A percentile compares a stretch with the other conserved stretches of the same genome.
These are phyloP conservation scores for Raphicerus campestris DNA, from an alignment of 2,113 vertebrate species.

Conservation along the genomic window DNA sequence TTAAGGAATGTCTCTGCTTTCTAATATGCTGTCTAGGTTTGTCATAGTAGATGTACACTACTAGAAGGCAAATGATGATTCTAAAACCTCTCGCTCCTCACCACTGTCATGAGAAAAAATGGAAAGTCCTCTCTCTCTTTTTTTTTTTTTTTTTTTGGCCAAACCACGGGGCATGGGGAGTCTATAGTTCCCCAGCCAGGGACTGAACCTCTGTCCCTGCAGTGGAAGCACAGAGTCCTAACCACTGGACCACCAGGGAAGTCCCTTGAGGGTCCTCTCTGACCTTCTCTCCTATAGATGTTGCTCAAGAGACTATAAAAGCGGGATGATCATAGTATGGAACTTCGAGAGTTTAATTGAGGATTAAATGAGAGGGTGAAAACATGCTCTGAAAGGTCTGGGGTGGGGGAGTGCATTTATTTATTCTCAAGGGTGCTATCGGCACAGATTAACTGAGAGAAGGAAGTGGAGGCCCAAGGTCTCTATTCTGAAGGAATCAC, in stretches of 20 bases:
- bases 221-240: not conserved
- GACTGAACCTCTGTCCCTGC: not conserved
- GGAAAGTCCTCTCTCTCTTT: not conserved
- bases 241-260: not conserved
- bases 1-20: not conserved
- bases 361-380: not conserved
- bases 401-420: not conserved
- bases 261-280: not conserved
- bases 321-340: fast-evolving
- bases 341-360: not conserved
- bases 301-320: not conserved
- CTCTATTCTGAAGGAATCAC: not conserved
- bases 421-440: not conserved
- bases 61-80: not conserved
- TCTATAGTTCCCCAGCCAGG: not conserved
- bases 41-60: not conserved
- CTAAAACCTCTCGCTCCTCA: not conserved
- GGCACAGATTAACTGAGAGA: not conserved
- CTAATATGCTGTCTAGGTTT: not conserved
- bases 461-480: not conserved
- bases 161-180: not conserved
- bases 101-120: not conserved
- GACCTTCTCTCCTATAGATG: not conserved
- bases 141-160: not conserved
- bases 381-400: not conserved